Evolutionary conservation across 2,888 invertebrate species (phyloP), one percentile per base, ranked within the genome.

Genomic region (Xestia rhomboidea): DNA sequence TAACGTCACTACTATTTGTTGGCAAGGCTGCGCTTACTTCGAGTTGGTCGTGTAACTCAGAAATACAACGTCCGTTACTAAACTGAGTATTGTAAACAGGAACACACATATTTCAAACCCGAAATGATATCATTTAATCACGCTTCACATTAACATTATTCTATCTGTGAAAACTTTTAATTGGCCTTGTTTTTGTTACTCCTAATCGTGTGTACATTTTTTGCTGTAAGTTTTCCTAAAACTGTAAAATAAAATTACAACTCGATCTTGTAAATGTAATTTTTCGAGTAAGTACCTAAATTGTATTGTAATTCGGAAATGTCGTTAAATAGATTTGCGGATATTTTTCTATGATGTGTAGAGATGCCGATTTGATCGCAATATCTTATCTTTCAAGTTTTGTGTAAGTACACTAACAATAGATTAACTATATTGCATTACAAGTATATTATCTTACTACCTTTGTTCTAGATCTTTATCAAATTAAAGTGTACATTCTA

Each of bases 371-470:
- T 78, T 21, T 15, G 49, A 71, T 79, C 72, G 21, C 72, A 5
- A n/a, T 67, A 67, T 84, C 73, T 81, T 73, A 84, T 84, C 84
- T 27, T 60, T 38, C 34, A 67, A 41, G 34, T 60, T 51, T 21
- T 77, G 44, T 75, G 64, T n/a, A n/a, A 73, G 49, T 63, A 80
- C 76, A 69, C 49, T 30, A 60, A 71, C 66, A 69, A 72, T 54
- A 80, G 66, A 83, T 84, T 77, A 84, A 74, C 10, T 68, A 68
- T 73, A 84, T 68, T 84, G 84, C 70, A 54, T 81, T 75, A 81
- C 84, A 70, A 71, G 63, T 84, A 70, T 75, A 30, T 64, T 76
- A 82, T 77, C 83, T 63, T 30, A 71, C 51, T 70, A 30, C 30
- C 18, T 18, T 30, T 60, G 68, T 73, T 51, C 30, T 81, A 76